Percentiles rank a stretch among this genome's conserved stretches.
Evolutionary conservation across 2,113 vertebrate species (phyloP).

Genomic region (Mesitornis unicolor): DNA sequence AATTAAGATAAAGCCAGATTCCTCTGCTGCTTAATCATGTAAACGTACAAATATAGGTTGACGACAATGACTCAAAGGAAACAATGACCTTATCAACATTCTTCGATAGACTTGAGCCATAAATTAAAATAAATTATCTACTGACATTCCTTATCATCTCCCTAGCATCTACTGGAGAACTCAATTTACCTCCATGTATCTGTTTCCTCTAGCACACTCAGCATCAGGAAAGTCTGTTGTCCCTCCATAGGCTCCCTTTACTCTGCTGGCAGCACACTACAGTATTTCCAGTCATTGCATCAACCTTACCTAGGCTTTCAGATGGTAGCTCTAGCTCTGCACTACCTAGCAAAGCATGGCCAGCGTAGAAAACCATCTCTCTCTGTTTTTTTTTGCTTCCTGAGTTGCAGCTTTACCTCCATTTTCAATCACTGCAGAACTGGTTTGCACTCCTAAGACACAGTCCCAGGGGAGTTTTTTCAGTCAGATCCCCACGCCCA

Average conservation of each 20-base stretch:
- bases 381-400: background rate
- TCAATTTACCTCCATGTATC: background rate
- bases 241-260: background rate
- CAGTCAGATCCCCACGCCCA: rapidly evolving
- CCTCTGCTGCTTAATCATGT: constrained; percentile 69
- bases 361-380: background rate
- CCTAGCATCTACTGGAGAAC: constrained; percentile 15
- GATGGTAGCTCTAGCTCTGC: background rate
- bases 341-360: background rate
- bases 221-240: background rate
- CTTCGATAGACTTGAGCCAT: constrained; percentile 67
- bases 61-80: constrained; percentile 73
- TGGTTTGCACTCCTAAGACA: background rate
- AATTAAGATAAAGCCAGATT: constrained; percentile 75
- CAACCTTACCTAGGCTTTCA: background rate
- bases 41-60: constrained; percentile 64
- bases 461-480: rapidly evolving
- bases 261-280: rapidly evolving
- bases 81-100: constrained; percentile 73
- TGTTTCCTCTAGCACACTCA: constrained; percentile 8
- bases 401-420: background rate
- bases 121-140: constrained; percentile 70
- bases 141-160: constrained; percentile 47
- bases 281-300: background rate
- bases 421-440: background rate